A percentile compares a stretch with the other conserved stretches of the same genome.
phyloP scores from a whole-genome alignment of 1,140 invertebrate genomes.

The Cyclargus thomasi region DNA sequence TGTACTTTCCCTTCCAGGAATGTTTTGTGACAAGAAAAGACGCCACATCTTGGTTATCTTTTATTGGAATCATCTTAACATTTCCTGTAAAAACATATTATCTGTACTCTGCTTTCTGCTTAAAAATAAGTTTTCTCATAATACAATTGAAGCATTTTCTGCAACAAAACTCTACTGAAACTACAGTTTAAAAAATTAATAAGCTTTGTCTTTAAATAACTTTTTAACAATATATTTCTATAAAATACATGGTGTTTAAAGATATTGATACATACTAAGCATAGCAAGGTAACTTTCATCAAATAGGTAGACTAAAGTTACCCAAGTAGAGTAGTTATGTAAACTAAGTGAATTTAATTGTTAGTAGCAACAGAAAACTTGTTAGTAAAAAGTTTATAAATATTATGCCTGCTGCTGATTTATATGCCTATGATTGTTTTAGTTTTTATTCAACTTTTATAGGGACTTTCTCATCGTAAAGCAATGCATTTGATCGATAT shows the following conservation, averaged over 20 bases:
- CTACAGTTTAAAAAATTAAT: no score
- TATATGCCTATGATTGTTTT: no score
- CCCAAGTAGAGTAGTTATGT: background rate
- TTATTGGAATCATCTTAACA: conserved; percentile 86
- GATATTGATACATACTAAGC: no score
- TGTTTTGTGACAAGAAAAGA: conserved; percentile 97
- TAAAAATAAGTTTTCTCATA: no score
- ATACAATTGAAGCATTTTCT: no score
- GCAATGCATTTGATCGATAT: background rate
- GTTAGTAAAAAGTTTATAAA: background rate
- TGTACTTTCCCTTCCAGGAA: conserved; percentile 98
- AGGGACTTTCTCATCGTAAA: background rate
- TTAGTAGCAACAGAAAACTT: background rate
- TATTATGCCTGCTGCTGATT: background rate
- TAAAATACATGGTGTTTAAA: no score
- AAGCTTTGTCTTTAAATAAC: no score
- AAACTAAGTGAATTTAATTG: background rate
- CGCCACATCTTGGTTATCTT: conserved; percentile 93
- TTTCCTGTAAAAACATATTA: conserved; percentile 54
- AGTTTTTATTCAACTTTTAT: background rate
- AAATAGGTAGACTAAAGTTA: background rate
- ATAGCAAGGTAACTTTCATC: background rate
- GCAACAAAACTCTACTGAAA: no score
- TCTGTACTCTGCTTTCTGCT: no score
- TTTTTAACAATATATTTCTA: no score